Base-by-base conservation (phyloP, 2,113 vertebrate species). In the Heteronetta atricapilla region DNA sequence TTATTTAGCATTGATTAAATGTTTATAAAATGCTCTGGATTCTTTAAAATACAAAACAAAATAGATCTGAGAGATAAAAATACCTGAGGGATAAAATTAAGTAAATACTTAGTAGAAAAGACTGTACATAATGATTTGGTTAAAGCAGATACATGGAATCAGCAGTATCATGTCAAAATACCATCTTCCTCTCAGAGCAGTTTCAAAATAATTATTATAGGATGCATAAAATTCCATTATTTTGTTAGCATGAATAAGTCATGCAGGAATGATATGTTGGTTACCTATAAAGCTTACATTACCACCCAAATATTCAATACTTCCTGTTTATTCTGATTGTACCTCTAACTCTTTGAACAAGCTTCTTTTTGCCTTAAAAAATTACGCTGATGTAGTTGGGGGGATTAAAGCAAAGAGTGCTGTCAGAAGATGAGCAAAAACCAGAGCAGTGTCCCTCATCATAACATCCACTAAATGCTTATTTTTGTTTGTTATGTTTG, bases 261-360 rank as follows among this genome's bases (percentile, higher is more conserved):
- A 79, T 0, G 0, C 2, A 82, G 44, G 23, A 87, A 62, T 36
- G 5, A 13, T 6, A 11, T 7, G 4, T 17, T 56, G 13, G 34
- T 52, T 77, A 66, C 8, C 59, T 62, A 53, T 10, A 75, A 87
- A 93, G 67, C 8, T 59, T 82, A 62, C 6, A 33, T 63, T 78
- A 64, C 60, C 36, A 83, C 20, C 6, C 14, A 87, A 82, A 67
- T 48, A 87, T 34, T 84, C 36, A 15, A 74, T 8, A 62, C 19
- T 20, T 74, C 15, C 40, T 2, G 0, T 62, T 67, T 59, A 26
- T 40, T 82, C 16, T 9, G 4, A 67, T 93, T 40, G 28, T 48
- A 62, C 23, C 23, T 70, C 40, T 28, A 40, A 70, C 22, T 77
- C 81, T 81, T 53, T 70, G 12, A 77, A 88, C 4, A 79, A 82